Evolutionary conservation across 2,113 vertebrate species (phyloP).

Genomic region (Clarias gariepinus): DNA sequence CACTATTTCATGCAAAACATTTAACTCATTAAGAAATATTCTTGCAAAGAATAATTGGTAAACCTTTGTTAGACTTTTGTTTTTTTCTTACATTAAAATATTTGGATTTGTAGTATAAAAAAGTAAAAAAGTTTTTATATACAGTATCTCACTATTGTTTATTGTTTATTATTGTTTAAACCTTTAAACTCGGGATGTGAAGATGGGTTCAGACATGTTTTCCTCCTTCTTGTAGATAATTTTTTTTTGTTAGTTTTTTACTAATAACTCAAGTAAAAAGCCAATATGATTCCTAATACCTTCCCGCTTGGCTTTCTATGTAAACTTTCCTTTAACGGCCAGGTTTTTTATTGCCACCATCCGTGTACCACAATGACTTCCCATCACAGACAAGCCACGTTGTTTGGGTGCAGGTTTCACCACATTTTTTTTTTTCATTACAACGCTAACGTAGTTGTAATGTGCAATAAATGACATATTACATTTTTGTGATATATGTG

Average conservation of each 20-base stretch:
- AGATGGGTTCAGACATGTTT: neutral
- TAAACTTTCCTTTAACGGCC: neutral
- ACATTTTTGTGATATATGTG: neutral
- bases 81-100: neutral
- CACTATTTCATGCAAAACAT: neutral
- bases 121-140: neutral
- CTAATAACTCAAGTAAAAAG: neutral
- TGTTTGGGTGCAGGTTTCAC: neutral
- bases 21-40: neutral
- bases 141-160: neutral
- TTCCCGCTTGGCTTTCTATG: neutral
- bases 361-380: neutral
- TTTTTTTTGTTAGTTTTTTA: no score
- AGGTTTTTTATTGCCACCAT: neutral
- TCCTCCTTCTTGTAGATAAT: neutral
- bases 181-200: neutral
- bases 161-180: no score
- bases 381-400: slow-evolving; percentile 1
- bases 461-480: neutral
- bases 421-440: slow-evolving; percentile 6
- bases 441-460: neutral
- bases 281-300: neutral
- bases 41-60: neutral
- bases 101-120: neutral
- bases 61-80: neutral